phyloP scores from a whole-genome alignment of 2,113 vertebrate genomes.

The Uropsilus gracilis region DNA sequence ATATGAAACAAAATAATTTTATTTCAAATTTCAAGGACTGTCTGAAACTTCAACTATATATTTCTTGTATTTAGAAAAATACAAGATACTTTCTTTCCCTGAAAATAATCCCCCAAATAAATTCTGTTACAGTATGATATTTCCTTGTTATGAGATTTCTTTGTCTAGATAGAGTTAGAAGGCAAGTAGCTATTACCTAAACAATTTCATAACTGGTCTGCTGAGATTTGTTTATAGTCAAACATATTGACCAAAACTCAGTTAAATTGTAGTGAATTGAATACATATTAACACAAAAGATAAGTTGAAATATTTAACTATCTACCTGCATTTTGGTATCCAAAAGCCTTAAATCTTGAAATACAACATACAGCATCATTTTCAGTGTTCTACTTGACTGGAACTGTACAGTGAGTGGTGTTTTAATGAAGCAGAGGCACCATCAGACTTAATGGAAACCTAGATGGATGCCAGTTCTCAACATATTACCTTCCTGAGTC shows the following conservation, averaged over 20 bases:
- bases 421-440: not conserved
- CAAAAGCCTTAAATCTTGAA: not conserved
- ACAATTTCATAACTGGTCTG: not conserved
- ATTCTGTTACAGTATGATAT: not conserved
- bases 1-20: slow-evolving; percentile 35
- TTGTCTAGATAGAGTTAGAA: not conserved
- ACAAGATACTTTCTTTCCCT: not conserved
- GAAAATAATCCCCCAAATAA: slow-evolving; percentile 11
- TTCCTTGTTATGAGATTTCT: not conserved
- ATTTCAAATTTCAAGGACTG: not conserved
- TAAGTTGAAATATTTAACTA: not conserved
- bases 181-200: not conserved
- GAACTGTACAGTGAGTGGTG: not conserved
- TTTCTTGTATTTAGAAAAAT: not conserved
- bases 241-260: not conserved
- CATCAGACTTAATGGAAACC: not conserved
- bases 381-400: not conserved
- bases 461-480: not conserved
- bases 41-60: slow-evolving; percentile 2
- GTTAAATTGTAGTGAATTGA: not conserved
- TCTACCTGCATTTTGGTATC: not conserved
- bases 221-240: not conserved
- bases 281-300: not conserved
- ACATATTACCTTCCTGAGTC: not conserved
- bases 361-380: not conserved